A percentile compares a stretch with the other conserved stretches of the same genome.
Evolutionary conservation across 2,797 vertebrate genomes (phyloP).

Genomic region (Sebastes flavidus): DNA sequence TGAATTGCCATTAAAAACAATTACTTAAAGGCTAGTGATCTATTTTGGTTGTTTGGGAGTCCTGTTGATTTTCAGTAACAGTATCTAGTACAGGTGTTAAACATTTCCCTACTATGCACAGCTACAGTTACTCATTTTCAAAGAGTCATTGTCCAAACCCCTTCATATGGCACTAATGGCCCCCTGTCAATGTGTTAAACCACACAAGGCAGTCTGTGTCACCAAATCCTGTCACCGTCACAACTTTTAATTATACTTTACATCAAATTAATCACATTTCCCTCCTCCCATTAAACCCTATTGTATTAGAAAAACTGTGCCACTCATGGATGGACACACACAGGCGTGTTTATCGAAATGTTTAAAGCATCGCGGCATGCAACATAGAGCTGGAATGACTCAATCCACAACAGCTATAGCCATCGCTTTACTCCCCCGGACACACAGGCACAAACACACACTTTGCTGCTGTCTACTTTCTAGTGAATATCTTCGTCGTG

Average conservation of each 20-base stretch:
- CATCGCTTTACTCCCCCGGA: neutral
- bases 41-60: neutral
- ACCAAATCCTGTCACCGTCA: constrained; percentile 20
- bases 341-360: neutral
- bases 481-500: neutral
- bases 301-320: neutral
- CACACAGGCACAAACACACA: neutral
- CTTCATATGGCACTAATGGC: constrained; percentile 9
- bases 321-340: constrained; percentile 3
- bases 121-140: neutral
- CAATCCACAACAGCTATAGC: neutral
- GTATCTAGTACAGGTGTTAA: neutral
- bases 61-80: neutral
- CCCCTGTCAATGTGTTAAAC: constrained; percentile 12
- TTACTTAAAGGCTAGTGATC: neutral
- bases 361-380: neutral
- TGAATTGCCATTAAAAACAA: neutral
- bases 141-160: neutral
- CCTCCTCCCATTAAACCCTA: neutral
- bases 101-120: neutral
- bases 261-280: constrained; percentile 17
- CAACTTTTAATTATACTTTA: constrained; percentile 34
- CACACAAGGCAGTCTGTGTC: constrained; percentile 9
- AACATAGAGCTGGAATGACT: neutral
- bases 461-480: neutral